phyloP scores from a whole-genome alignment of 2,888 invertebrate species.

The Alloscopus bannaensis region DNA sequence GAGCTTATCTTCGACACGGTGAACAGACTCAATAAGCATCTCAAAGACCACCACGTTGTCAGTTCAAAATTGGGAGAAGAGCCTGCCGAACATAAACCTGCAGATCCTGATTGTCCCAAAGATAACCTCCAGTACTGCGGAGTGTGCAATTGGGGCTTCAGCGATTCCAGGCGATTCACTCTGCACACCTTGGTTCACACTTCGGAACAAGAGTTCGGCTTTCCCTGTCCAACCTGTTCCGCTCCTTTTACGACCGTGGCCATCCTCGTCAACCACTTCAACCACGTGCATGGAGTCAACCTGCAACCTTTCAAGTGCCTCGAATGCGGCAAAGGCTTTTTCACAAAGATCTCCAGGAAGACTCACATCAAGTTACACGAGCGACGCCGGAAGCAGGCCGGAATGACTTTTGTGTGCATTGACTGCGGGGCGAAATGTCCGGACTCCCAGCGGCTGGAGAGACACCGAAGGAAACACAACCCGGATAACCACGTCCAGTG shows the following conservation, averaged over 20 bases:
- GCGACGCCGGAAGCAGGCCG: neutral
- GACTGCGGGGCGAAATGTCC: neutral
- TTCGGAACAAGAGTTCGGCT: neutral
- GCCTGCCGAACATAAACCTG: too few relatives aligned
- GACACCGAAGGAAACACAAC: slow-evolving; percentile 1
- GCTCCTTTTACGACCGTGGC: neutral
- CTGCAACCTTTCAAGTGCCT: slow-evolving; percentile 19
- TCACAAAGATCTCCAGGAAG: neutral
- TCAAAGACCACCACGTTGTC: too few relatives aligned
- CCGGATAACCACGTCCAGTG: neutral
- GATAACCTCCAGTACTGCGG: neutral
- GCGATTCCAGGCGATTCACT: neutral
- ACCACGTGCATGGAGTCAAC: slow-evolving; percentile 5
- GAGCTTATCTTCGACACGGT: neutral
- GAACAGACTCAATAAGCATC: slow-evolving; percentile 10
- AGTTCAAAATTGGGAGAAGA: too few relatives aligned
- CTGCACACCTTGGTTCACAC: slow-evolving; percentile 15
- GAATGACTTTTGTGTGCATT: neutral
- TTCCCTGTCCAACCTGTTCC: neutral
- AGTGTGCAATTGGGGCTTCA: slow-evolving; percentile 27
- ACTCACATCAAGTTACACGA: neutral
- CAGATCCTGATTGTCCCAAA: too few relatives aligned
- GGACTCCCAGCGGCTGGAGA: neutral
- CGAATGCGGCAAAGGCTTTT: slow-evolving; percentile 9
- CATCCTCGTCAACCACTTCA: neutral